Evolutionary conservation across 2,113 vertebrate genomes (phyloP), one percentile per base, ranked within the genome.

Genomic region (Oceanites oceanicus): DNA sequence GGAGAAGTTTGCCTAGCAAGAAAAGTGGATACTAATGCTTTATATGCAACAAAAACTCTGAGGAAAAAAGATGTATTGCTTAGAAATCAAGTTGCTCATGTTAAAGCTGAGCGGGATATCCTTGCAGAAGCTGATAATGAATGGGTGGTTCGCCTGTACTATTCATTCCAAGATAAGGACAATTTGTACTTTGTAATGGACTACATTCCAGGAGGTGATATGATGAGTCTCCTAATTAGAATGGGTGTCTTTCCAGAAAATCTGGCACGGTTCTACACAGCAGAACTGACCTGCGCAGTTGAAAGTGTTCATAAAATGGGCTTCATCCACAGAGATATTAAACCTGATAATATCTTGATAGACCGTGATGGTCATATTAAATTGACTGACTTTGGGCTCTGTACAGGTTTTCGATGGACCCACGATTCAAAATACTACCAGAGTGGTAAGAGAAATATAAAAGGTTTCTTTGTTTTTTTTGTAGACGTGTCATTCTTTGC

Each of bases 271-370:
- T 99, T 99, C 97, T 99, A 99, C 97, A 99, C 99, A 80, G 99
- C 99, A 32, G 99, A 99, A 96, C 98, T 99, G 92, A 99, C 98
- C 13, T 99, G 99, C 2, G 99, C 99, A 3, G 99, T 99, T 61
- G 99, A 99, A 98, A 99, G 99, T 19, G 99, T 99, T 94, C 99
- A 99, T 98, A 99, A 99, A 98, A 99, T 99, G 99, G 99, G 99
- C 96, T 99, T 99, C 98, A 99, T 99, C 98, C 99, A 99, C 98
- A 98, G 99, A 72, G 99, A 99, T 98, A 99, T 99, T 98, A 99
- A 99, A 96, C 99, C 99, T 12, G 99, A 99, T 95, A 99, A 99
- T 97, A 99, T 99, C 97, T 98, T 99, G 94, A 99, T 99, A 92
- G 99, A 99, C 97, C 96, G 99, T 11, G 99, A 99, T 83, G 99